Percentiles rank a stretch among this genome's conserved stretches.
Evolutionary conservation across 1,140 invertebrate species (phyloP).

Genomic region (Drosophila jambulina): DNA sequence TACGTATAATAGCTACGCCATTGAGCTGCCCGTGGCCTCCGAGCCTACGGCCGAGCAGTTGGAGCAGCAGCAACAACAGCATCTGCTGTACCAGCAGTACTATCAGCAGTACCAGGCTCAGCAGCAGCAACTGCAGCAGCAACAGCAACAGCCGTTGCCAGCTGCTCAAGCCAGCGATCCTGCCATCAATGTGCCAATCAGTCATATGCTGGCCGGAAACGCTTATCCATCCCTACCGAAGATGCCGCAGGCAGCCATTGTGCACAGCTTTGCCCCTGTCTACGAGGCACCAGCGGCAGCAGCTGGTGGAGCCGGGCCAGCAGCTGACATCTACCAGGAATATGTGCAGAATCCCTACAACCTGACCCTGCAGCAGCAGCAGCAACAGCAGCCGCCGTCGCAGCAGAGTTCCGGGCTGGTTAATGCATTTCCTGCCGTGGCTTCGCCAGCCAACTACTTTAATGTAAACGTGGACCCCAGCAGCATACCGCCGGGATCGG

Average conservation of each 20-base stretch:
- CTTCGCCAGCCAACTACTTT: conserved; percentile 86
- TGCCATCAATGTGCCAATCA: conserved; percentile 68
- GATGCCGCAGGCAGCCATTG: conserved; percentile 75
- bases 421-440: conserved; percentile 27
- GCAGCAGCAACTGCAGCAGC: conserved; percentile 30
- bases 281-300: conserved; percentile 49
- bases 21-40: conserved; percentile 59
- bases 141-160: conserved; percentile 29
- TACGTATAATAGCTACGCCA: conserved; percentile 58
- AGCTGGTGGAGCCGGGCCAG: conserved; percentile 21
- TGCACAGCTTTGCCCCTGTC: conserved; percentile 78
- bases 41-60: conserved; percentile 34
- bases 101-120: conserved; percentile 46
- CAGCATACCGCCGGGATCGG: conserved; percentile 86
- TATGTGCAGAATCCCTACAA: conserved; percentile 86
- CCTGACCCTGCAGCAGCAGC: conserved; percentile 69
- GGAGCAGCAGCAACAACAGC: conserved; percentile 37
- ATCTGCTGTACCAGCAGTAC: conserved; percentile 42
- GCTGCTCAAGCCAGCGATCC: conserved; percentile 16
- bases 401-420: conserved; percentile 11
- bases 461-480: conserved; percentile 85
- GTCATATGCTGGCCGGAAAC: conserved; percentile 69
- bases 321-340: conserved; percentile 85
- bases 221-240: conserved; percentile 73
- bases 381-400: conserved; percentile 34